Conservation (phyloP, 2,113 vertebrate species). For the Eublepharis macularius region DNA sequence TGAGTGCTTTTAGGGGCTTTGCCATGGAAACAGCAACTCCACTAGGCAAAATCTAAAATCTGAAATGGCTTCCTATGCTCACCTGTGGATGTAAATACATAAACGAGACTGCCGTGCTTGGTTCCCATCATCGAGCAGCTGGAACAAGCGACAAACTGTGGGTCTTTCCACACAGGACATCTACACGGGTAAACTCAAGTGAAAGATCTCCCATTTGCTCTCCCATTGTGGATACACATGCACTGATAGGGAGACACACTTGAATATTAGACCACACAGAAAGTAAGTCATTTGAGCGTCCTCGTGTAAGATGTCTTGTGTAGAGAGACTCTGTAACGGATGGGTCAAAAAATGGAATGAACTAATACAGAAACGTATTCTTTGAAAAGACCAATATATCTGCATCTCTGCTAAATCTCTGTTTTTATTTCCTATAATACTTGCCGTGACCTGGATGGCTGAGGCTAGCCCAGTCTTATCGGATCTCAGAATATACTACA, state of each 20-base stretch:
- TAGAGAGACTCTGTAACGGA: too few relatives aligned
- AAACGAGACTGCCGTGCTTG: neutral
- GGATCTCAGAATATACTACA: too few relatives aligned
- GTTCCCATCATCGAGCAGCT: slow-evolving; percentile 54
- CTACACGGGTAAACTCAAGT: too few relatives aligned
- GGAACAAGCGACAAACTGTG: slow-evolving; percentile 72
- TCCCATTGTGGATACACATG: too few relatives aligned
- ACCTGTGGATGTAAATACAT: slow-evolving; percentile 29
- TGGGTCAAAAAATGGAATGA: slow-evolving; percentile 60
- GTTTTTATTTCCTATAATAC: neutral
- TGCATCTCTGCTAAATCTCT: slow-evolving; percentile 44
- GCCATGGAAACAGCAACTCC: slow-evolving; percentile 5
- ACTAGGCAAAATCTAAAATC: slow-evolving; percentile 23
- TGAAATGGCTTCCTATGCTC: slow-evolving; percentile 13
- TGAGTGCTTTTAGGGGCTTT: neutral
- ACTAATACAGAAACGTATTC: slow-evolving; percentile 56
- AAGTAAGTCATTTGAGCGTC: too few relatives aligned
- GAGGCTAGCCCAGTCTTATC: too few relatives aligned
- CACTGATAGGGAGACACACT: too few relatives aligned
- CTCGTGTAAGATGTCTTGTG: too few relatives aligned
- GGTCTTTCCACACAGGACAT: too few relatives aligned
- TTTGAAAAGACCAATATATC: slow-evolving; percentile 54
- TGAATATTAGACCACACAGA: too few relatives aligned
- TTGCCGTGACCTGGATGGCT: too few relatives aligned
- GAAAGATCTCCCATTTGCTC: too few relatives aligned